Evolutionary conservation across 2,113 vertebrate species (phyloP).

Genomic region (Xenus cinereus): DNA sequence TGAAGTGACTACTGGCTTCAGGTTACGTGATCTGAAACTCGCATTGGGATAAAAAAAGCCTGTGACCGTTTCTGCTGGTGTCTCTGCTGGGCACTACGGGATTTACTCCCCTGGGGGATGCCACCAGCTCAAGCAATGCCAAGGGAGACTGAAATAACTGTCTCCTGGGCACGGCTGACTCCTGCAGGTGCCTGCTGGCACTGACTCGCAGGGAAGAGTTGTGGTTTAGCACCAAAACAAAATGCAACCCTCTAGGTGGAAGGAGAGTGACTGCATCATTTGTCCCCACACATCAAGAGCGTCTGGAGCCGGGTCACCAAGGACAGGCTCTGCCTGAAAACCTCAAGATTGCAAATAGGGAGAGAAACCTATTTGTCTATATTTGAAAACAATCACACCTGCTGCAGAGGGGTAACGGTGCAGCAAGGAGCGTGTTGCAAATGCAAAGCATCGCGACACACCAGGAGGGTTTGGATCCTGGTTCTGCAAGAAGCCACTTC

Average conservation of each 20-base stretch:
- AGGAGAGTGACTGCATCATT: not conserved
- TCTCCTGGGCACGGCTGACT: not conserved
- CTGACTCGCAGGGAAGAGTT: not conserved
- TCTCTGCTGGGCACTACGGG: not conserved
- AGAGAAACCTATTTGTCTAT: not conserved
- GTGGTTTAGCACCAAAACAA: not conserved
- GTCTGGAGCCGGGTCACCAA: not conserved
- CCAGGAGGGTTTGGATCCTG: not conserved
- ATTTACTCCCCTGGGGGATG: not conserved
- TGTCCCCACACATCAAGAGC: rapidly evolving
- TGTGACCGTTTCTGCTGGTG: constrained; percentile 5
- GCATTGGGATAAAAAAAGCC: constrained; percentile 25
- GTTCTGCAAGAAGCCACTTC: not conserved
- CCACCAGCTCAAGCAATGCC: not conserved
- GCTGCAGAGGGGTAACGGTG: rapidly evolving
- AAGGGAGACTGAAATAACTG: not conserved
- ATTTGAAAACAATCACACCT: not conserved
- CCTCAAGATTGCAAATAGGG: rapidly evolving
- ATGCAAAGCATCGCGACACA: rapidly evolving
- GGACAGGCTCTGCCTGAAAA: not conserved
- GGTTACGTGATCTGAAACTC: not conserved
- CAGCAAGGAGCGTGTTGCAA: not conserved
- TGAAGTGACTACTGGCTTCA: not conserved
- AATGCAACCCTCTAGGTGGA: not conserved
- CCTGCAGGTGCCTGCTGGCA: not conserved